Evolutionary conservation across 2,797 vertebrate genomes (phyloP).

Genomic region (Pachyuromys duprasi): DNA sequence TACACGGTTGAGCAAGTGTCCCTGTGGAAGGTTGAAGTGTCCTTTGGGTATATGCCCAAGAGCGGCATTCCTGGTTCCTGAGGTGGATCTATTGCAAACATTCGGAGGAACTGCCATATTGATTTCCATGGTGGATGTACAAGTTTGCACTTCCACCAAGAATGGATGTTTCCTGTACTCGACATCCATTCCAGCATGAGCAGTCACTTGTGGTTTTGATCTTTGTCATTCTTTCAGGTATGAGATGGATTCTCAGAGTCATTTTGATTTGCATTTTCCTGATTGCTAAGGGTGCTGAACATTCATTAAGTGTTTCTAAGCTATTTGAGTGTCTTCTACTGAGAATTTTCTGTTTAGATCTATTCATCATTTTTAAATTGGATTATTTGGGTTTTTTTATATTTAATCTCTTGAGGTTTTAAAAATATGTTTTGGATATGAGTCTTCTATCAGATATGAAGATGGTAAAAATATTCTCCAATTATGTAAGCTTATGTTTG

Average conservation of each 20-base stretch:
- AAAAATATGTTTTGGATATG: background rate
- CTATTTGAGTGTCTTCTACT: background rate
- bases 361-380: background rate
- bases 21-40: background rate
- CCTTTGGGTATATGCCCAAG: background rate
- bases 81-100: background rate
- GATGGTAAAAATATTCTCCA: background rate
- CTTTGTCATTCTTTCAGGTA: background rate
- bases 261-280: background rate
- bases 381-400: background rate
- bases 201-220: background rate
- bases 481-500: background rate
- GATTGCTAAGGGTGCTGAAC: background rate
- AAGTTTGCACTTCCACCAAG: background rate
- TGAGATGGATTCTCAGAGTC: background rate
- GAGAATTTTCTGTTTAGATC: background rate
- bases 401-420: background rate
- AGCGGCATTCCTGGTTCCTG: background rate
- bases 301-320: background rate
- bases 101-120: background rate
- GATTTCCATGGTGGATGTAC: too few relatives aligned
- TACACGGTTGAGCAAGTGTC: background rate
- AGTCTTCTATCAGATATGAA: background rate
- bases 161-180: background rate
- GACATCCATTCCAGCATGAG: background rate